Evolutionary conservation across 1,140 invertebrate genomes (phyloP).

Genomic region (Trichomalopsis sarcophagae): DNA sequence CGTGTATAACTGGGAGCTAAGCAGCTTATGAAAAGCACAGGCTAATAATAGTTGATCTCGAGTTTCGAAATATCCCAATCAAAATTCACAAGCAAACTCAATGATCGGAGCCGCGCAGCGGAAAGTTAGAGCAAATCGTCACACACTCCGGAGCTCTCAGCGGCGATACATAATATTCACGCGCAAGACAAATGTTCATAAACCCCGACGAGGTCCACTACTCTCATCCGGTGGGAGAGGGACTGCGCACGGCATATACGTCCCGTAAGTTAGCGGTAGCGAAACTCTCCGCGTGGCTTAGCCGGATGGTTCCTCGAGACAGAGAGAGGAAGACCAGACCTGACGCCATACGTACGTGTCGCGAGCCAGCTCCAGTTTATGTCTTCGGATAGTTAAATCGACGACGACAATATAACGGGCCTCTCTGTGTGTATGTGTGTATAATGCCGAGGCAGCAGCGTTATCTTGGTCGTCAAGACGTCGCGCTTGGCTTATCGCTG

Average conservation of each 20-base stretch:
- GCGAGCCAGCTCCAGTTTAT: not conserved
- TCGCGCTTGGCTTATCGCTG: not conserved
- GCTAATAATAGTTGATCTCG: no score
- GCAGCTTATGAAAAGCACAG: no score
- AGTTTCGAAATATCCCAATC: not conserved
- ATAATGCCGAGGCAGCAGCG: not conserved
- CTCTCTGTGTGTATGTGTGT: not conserved
- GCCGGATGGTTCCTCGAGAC: not conserved
- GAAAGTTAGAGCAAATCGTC: no score
- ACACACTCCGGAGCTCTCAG: not conserved
- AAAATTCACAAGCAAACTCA: not conserved
- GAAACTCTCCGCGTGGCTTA: not conserved
- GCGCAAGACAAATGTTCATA: slow-evolving; percentile 7
- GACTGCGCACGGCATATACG: not conserved
- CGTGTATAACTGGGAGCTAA: not conserved
- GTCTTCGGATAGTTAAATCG: slow-evolving; percentile 26
- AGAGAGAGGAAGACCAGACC: no score
- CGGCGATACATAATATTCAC: not conserved
- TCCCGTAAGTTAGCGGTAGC: not conserved
- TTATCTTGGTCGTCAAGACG: not conserved
- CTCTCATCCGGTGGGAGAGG: not conserved
- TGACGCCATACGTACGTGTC: not conserved
- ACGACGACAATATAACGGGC: not conserved
- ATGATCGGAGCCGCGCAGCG: not conserved
- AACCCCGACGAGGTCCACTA: not conserved